Evolutionary conservation across 92 coral and sea anemone species (phyloP), one percentile per base, ranked within the genome.

Genomic region (Umimayanthus kanabou): DNA sequence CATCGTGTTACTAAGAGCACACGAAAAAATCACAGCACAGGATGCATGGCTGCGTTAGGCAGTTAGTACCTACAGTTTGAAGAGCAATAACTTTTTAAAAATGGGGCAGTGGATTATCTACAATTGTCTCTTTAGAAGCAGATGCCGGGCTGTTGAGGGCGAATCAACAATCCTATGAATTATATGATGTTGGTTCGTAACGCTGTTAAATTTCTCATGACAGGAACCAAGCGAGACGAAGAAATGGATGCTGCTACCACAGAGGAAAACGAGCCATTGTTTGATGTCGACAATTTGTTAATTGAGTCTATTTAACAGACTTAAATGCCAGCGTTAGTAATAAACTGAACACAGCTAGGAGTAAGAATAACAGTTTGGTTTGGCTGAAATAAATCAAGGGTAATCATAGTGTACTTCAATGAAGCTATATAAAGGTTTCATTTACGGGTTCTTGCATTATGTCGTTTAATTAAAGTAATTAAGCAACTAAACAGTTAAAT

Each of bases 171-270:
- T 13, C 15, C n/a, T 11, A 66, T 23, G 72, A 11, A 66, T 23
- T 18, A 53, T 75, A 39, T 42, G 33, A 20, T 20, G 25, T 40
- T 76, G 33, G 9, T 20, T 76, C 2, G 2, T 70, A 28, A 28
- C 75, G 39, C 13, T 4, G 75, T 70, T 43, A 6, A 6, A 20
- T 76, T 23, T 42, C 14, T 76, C n/a, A 22, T 23, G 57, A 76
- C 53, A 76, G 58, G 11, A 43, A 76, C 80, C 58, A 76, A 76
- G 80, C 58, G 80, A 76, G 80, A 76, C 57, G 80, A 76, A 43
- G 28, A 39, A 20, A 30, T 9, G 14, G 25, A 39, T 43, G 2
- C 58, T 20, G 14, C 30, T 40, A 76, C 57, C 2, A 43, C 14
- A 42, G 57, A 18, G 80, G 80, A 39, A 76, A 9, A 76, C 49